A percentile compares a stretch with the other conserved stretches of the same genome.
These are phyloP conservation scores for Gymnothorax javanicus DNA, from an alignment of 2,797 vertebrate species.

Conservation along the genomic window DNA sequence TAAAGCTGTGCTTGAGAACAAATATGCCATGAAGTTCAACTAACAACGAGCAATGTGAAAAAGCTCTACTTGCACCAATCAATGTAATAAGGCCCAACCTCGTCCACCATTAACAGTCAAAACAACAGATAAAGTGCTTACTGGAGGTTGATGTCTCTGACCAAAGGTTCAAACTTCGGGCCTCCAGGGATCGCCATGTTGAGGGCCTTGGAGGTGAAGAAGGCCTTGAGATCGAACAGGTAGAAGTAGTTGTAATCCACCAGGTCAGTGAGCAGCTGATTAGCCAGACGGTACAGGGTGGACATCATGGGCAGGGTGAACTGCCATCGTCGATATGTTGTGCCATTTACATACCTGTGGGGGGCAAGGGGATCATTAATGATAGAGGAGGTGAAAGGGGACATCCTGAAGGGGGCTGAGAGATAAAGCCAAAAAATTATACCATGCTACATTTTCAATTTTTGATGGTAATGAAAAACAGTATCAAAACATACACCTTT, in stretches of 20 bases:
- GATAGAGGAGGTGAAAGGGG: no score
- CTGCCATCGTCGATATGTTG: constrained; percentile 97
- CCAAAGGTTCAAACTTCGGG: constrained; percentile 97
- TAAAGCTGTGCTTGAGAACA: no score
- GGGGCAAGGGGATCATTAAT: not conserved
- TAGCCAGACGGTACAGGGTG: constrained; percentile 94
- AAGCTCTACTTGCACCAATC: not conserved
- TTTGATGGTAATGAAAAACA: no score
- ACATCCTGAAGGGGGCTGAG: no score
- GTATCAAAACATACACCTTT: no score
- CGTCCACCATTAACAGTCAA: no score
- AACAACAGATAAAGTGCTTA: constrained; percentile 64
- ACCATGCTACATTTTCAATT: no score
- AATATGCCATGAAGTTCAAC: no score
- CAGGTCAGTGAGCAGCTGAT: constrained; percentile 95
- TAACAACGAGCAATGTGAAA: no score
- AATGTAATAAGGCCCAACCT: not conserved
- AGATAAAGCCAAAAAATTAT: no score
- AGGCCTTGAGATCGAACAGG: constrained; percentile 96
- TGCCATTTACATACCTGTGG: constrained; percentile 91
- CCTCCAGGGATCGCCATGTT: constrained; percentile 99
- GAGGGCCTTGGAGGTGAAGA: constrained; percentile 97
- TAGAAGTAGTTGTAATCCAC: constrained; percentile 99
- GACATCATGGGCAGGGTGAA: constrained; percentile 99
- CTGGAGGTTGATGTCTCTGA: constrained; percentile 98